These are phyloP conservation scores for Poecilia picta DNA, from an alignment of 2,797 vertebrate species.

Conservation along the genomic window DNA sequence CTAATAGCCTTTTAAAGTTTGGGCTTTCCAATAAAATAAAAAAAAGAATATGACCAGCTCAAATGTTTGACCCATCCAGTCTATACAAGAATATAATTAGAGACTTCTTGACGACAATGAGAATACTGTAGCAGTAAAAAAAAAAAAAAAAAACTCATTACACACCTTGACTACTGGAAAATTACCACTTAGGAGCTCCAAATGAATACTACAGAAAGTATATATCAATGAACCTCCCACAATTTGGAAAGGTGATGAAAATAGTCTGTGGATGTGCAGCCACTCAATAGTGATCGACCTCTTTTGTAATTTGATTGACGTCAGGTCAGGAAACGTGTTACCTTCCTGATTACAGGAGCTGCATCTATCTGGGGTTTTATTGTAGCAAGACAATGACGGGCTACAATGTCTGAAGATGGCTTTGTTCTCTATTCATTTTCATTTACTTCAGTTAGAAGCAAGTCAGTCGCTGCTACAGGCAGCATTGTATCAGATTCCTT, in stretches of 20 bases:
- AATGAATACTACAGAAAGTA: neutral
- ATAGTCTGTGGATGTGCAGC: neutral
- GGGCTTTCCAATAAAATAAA: neutral
- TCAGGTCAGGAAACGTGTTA: slow-evolving; percentile 16
- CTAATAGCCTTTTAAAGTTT: neutral
- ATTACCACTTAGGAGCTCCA: neutral
- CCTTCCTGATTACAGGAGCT: slow-evolving; percentile 15
- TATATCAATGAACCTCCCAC: neutral
- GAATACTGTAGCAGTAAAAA: neutral
- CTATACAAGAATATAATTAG: neutral
- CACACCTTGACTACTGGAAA: neutral
- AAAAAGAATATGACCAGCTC: neutral
- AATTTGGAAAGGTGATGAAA: slow-evolving; percentile 3
- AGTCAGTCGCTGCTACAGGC: neutral
- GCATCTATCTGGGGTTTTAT: slow-evolving; percentile 23
- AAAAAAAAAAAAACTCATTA: neutral
- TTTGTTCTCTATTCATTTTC: slow-evolving; percentile 7
- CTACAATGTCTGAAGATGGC: neutral
- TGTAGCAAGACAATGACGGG: slow-evolving; percentile 11
- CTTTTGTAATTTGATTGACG: slow-evolving; percentile 19
- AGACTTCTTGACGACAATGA: neutral
- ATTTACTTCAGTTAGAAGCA: slow-evolving; percentile 4
- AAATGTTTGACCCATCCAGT: neutral
- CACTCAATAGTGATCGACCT: neutral
- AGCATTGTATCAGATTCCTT: neutral